Evolutionary conservation across 2,113 vertebrate genomes (phyloP), one percentile per base, ranked within the genome.

Genomic region (Sialia sialis): DNA sequence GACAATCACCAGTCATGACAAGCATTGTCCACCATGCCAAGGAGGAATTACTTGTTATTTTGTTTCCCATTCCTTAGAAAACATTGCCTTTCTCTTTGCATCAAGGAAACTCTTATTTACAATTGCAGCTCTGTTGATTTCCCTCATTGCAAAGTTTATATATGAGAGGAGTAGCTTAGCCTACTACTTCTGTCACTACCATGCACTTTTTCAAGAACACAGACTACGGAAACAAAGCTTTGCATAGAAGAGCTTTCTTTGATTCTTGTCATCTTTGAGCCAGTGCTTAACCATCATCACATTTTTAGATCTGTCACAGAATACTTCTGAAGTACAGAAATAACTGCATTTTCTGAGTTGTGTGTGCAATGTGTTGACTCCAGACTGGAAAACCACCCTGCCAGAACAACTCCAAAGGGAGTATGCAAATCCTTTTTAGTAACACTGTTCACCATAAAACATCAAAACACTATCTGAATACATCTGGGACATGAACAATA

Each of bases 351-450:
- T 75, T 62, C 67, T 9, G 36, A 66, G 29, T 67, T 92, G 44
- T 51, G 58, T 58, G 51, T 58, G 29, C 79, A 88, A 62, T 63
- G 75, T 63, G 67, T 88, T 90, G 83, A 86, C 43, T 93, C 55
- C 82, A 74, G 88, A 36, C 59, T 70, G 68, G 85, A 95, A 96
- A 96, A 83, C 75, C 72, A 83, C 59, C 83, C 90, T 91, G 81
- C 62, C 84, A 94, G 92, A 94, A 90, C 70, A 95, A 80, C 75
- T 86, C 94, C 59, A 94, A 95, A 86, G 96, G 41, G 82, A 93
- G 29, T 59, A 92, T 80, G 88, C 51, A 93, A 94, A 96, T 93
- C 75, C 63, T 83, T 95, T 91, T 85, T 55, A 92, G 88, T 21
- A 90, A 80, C 67, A 83, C 75, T 90, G 46, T 66, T 95, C 85